A percentile compares a stretch with the other conserved stretches of the same genome.
Conservation (phyloP, 1,140 invertebrate species). For the Bombus vancouverensis region DNA sequence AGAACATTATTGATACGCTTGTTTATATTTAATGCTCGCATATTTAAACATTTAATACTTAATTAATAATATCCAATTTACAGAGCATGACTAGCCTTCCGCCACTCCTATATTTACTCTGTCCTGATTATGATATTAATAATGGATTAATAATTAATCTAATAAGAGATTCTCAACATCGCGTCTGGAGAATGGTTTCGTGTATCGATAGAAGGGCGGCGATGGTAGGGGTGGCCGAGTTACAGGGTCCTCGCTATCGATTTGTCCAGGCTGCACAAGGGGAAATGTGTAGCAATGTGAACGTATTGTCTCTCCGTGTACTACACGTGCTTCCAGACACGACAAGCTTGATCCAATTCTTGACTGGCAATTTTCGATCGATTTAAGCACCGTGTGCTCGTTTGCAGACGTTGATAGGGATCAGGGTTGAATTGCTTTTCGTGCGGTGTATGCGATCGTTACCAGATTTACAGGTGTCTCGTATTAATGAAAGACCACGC, state of each 20-base stretch:
- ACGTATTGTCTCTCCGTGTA: slow-evolving; percentile 27
- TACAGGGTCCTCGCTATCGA: slow-evolving; percentile 60
- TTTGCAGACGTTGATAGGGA: background rate
- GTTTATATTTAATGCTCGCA: too few relatives aligned
- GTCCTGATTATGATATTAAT: too few relatives aligned
- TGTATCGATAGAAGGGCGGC: background rate
- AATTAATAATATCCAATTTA: too few relatives aligned
- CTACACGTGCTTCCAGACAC: slow-evolving; percentile 31
- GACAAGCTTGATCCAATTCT: slow-evolving; percentile 24
- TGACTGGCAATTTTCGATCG: slow-evolving; percentile 22
- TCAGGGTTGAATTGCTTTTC: background rate
- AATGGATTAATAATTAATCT: background rate
- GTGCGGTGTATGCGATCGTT: too few relatives aligned
- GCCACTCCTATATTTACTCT: too few relatives aligned
- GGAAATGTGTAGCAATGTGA: slow-evolving; percentile 31
- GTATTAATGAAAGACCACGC: background rate
- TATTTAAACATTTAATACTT: too few relatives aligned
- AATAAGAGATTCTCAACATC: background rate
- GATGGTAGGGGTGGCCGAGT: slow-evolving; percentile 43
- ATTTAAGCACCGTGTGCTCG: background rate
- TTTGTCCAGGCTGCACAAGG: slow-evolving; percentile 41
- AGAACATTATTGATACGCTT: too few relatives aligned
- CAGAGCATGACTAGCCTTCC: too few relatives aligned
- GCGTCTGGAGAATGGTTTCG: background rate
- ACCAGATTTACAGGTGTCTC: background rate